phyloP scores from a whole-genome alignment of 2,888 invertebrate species.

The Strigamia transsilvanica region DNA sequence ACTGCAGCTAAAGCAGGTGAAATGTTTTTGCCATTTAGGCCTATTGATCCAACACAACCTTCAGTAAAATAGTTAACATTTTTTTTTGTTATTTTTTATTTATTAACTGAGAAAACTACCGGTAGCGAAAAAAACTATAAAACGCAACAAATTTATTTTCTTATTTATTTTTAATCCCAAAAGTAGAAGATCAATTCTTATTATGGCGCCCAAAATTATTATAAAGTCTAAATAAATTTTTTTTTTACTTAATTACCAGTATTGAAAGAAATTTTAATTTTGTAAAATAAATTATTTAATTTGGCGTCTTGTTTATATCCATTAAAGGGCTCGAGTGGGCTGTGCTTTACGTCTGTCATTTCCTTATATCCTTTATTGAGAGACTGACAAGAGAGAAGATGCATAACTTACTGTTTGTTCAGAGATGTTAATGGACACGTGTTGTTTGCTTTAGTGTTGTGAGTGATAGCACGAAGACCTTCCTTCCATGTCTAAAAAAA shows the following conservation, averaged over 20 bases:
- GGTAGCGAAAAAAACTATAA: background rate
- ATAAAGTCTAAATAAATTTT: too few species aligned
- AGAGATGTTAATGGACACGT: constrained; percentile 93
- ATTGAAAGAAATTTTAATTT: too few species aligned
- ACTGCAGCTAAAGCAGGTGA: constrained; percentile 22
- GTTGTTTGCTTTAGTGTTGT: constrained; percentile 96
- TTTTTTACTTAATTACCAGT: too few species aligned
- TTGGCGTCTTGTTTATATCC: too few species aligned
- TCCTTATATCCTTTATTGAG: background rate
- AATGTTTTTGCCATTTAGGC: constrained; percentile 4
- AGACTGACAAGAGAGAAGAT: background rate
- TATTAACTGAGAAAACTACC: constrained; percentile 9
- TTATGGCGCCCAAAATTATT: background rate
- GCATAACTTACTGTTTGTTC: constrained; percentile 93
- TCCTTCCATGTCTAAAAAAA: constrained; percentile 85
- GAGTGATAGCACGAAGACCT: constrained; percentile 85
- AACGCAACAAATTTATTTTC: background rate
- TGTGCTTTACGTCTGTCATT: background rate
- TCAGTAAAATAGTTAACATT: background rate
- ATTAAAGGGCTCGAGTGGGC: too few species aligned
- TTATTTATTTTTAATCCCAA: background rate
- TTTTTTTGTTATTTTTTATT: background rate
- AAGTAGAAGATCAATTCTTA: background rate
- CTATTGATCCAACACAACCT: constrained; percentile 25
- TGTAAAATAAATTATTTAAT: too few species aligned